Evolutionary conservation across 2,888 invertebrate genomes (phyloP), one percentile per base, ranked within the genome.

Genomic region (Ormyrus rosae): DNA sequence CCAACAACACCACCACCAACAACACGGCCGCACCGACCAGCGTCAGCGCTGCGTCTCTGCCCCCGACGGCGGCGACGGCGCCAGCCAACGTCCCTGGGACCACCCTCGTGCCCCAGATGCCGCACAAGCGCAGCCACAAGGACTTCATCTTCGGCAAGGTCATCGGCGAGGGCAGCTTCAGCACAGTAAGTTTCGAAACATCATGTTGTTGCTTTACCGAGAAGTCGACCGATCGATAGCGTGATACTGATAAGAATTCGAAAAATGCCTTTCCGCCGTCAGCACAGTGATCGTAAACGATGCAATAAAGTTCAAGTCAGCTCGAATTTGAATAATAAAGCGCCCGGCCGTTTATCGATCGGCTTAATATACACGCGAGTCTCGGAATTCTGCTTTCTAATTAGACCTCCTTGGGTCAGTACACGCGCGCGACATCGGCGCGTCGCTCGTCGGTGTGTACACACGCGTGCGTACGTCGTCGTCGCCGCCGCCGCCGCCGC

Each of bases 111-210:
- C 91, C 61, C 87, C 86, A 77, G 89, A 91, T 19, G 19, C 19
- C 93, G 70, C 90, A 88, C 81, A 96, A 96, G 89, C 93, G 95
- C 86, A 94, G 94, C 34, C 94, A 97, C 76, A 95, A 95, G 89
- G 98, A 99, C 92, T 99, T 96, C 91, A 95, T 96, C 87, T 99
- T 99, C 92, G 97, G 98, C 80, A 97, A 97, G 92, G 94, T 96
- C 83, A 96, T 99, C 86, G 99, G 99, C 83, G 99, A 99, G 91
- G 99, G 99, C 84, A 98, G 98, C 90, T 99, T 97, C 91, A 98
- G 98, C 87, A 97, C 96, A 81, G 99, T 95, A 88, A 91, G 19
- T 19, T 19, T 19, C 19, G 19, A 19, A 19, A 19, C 2, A 19
- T 19, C 19, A 19, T 19, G 19, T 19, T 19, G 19, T 19, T 19